Base-by-base conservation (phyloP, 2,797 vertebrate genomes). In the Gambusia yucatana region DNA sequence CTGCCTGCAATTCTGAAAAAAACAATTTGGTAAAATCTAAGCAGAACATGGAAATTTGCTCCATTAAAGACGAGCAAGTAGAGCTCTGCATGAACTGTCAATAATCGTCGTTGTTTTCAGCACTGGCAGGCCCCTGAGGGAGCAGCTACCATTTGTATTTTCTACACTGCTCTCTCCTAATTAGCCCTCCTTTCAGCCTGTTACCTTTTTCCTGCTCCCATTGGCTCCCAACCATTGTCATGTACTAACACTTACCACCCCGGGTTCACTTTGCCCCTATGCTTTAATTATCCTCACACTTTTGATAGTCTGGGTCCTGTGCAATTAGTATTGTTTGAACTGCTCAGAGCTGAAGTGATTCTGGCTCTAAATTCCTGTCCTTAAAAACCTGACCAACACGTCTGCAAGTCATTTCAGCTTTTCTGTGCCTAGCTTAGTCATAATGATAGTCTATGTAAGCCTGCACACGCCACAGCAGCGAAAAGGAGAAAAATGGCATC, bases 271-370 rank as follows among this genome's bases (percentile, higher is more conserved):
- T 86, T 88, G 86, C 89, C 90, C 94, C 92, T 92, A 91, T 86
- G 86, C 92, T 93, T 92, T 96, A 94, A 96, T 93, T 95, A 94
- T 93, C 93, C 90, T 85, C 90, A 79, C 91, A 93, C 92, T 89
- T 94, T 93, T 91, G 89, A 84, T 91, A 88, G 94, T 92, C 91
- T 61, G 73, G 88, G 89, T 83, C 92, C 89, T 88, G 84, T 76
- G 92, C 82, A 91, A 93, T 87, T 89, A 89, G 84, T 90, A 90
- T 87, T 30, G 76, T 86, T 92, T 87, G 89, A 87, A 92, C 91
- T 67, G 77, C 88, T 88, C 77, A 74, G 84, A 71, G 44, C 88
- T 88, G 86, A 89, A 76, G 86, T 76, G 88, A 81, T 75, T 91
- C 82, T 77, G 80, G 82, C 16, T 86, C 72, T 82, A 93, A 94